phyloP scores from a whole-genome alignment of 2,113 vertebrate species.

The Lichenostomus cassidix region DNA sequence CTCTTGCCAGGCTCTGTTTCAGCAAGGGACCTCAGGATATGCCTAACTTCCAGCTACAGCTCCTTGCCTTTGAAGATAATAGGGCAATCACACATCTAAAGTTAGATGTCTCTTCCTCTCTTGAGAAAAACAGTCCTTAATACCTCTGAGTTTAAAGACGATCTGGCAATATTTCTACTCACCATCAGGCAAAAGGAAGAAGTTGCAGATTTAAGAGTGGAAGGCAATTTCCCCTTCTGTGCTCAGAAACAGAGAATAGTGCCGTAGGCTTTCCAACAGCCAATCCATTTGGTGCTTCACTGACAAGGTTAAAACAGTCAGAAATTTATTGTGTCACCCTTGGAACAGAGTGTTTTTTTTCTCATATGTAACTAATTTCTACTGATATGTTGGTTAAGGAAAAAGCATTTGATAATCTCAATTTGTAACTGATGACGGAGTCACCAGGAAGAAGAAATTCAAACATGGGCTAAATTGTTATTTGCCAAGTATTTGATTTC shows the following conservation, averaged over 20 bases:
- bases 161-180: not conserved
- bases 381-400: not conserved
- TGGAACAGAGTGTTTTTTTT: not conserved
- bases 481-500: not conserved
- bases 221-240: not conserved
- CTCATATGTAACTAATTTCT: not conserved
- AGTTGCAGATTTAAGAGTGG: slow-evolving; percentile 3
- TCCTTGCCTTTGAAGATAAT: not conserved
- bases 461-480: not conserved
- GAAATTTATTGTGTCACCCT: not conserved
- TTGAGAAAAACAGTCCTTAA: not conserved
- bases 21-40: not conserved
- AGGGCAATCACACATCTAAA: not conserved
- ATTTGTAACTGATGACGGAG: not conserved
- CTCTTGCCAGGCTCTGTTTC: not conserved
- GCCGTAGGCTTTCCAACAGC: not conserved
- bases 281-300: not conserved
- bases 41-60: not conserved
- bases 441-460: not conserved
- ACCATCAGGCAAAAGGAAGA: not conserved
- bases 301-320: slow-evolving; percentile 28
- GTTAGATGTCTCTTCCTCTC: not conserved
- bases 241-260: not conserved
- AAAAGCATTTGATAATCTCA: not conserved
- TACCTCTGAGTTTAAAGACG: not conserved